Base-by-base conservation (phyloP, 2,113 vertebrate genomes). In the Burhinus oedicnemus region DNA sequence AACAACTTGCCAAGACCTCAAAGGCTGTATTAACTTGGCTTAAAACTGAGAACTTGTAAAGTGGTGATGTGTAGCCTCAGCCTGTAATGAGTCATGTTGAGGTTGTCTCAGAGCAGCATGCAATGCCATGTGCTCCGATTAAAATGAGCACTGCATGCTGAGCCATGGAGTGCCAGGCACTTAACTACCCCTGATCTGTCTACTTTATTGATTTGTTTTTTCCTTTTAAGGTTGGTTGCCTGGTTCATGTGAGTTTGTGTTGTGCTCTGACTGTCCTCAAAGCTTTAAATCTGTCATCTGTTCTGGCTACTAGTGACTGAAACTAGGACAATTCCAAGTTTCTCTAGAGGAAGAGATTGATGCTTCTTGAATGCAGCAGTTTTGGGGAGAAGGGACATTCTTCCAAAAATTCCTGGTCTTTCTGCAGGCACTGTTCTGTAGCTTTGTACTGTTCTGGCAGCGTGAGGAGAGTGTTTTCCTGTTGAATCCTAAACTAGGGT, bases 61-160 rank as follows among this genome's bases (percentile, higher is more conserved):
- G 54, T 77, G 60, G 42, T 69, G 76, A 57, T 87, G 80, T 84
- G 66, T 88, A 71, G 49, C 75, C 79, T 86, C 40, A 90, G 85
- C 71, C 71, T 77, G 40, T 49, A 90, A 49, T 86, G 89, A 90
- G 68, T 95, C 90, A 57, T 80, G 65, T 72, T 87, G 88, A 83
- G 54, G 52, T 83, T 90, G 88, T 93, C 83, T 95, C 70, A 29
- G 78, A 94, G 83, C 94, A 96, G 82, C 88, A 36, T 88, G 92
- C 36, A 15, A 2, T 83, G 75, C 90, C 91, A 79, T 72, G 88
- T 93, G 83, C 88, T 83, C 54, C 12, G 85, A 90, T 85, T 68
- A 58, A 96, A 94, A 95, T 86, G 90, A 93, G 86, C 54, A 19
- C 74, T 88, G 85, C 82, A 44, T 5, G 38, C 92, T 93, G 95